phyloP scores from a whole-genome alignment of 64 coral and sea anemone species.

The Dendronephthya gigantea region DNA sequence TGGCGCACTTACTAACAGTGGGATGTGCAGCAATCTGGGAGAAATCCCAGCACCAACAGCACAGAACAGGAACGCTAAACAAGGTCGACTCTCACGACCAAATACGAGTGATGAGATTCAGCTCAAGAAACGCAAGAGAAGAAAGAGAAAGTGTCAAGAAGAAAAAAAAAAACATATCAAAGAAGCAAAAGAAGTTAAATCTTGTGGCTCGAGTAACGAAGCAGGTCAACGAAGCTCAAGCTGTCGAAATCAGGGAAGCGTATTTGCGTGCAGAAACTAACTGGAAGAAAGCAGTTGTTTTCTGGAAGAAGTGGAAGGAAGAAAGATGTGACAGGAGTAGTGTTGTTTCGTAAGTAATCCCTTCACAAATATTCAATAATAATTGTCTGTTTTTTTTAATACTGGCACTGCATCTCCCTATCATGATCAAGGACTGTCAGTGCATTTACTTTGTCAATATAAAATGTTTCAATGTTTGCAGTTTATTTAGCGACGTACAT shows the following conservation, averaged over 20 bases:
- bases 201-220: too few relatives aligned
- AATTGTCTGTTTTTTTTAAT: neutral
- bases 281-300: neutral
- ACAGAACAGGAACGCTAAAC: neutral
- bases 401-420: too few relatives aligned
- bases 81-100: neutral
- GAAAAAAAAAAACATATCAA: neutral
- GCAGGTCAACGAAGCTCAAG: too few relatives aligned
- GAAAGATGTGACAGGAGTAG: neutral
- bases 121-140: neutral
- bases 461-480: too few relatives aligned
- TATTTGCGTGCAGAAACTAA: too few relatives aligned
- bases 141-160: neutral
- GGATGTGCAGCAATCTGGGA: neutral
- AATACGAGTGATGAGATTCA: neutral
- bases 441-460: too few relatives aligned
- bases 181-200: neutral
- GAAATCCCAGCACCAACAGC: neutral
- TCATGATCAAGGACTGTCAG: too few relatives aligned
- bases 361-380: too few relatives aligned
- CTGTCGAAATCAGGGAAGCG: too few relatives aligned
- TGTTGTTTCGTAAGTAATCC: neutral
- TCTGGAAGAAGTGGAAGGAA: slow-evolving; percentile 6
- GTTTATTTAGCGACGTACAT: too few relatives aligned
- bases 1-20: neutral